phyloP scores from a whole-genome alignment of 2,888 invertebrate genomes.

The Xylocampa areola region DNA sequence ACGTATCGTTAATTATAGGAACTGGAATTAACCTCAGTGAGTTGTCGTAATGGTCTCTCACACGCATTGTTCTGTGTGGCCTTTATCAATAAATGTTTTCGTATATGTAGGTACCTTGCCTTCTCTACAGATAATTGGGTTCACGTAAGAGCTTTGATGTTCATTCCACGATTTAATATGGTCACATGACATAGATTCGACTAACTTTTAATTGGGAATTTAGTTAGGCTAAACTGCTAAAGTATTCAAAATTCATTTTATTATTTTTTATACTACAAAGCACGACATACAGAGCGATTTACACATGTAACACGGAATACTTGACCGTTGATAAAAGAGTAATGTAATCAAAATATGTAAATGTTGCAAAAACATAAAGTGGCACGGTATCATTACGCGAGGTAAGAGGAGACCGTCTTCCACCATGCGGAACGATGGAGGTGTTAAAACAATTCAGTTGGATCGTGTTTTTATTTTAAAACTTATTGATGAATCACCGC shows the following conservation, averaged over 20 bases:
- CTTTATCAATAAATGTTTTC: constrained; percentile 41
- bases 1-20: constrained; percentile 67
- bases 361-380: constrained; percentile 71
- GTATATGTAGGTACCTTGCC: constrained; percentile 26
- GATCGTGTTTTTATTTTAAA: constrained; percentile 42
- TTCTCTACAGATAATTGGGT: constrained; percentile 39
- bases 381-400: constrained; percentile 65
- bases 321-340: constrained; percentile 41
- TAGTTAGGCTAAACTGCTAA: constrained; percentile 1
- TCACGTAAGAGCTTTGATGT: constrained; percentile 30
- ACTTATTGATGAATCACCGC: constrained; percentile 33
- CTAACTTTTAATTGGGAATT: constrained; percentile 8
- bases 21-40: constrained; percentile 59
- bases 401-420: constrained; percentile 66
- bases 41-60: constrained; percentile 56
- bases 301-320: constrained; percentile 28
- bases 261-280: background rate
- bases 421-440: constrained; percentile 66
- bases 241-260: background rate
- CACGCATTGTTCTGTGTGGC: constrained; percentile 52
- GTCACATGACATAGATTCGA: constrained; percentile 34
- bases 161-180: constrained; percentile 38
- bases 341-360: constrained; percentile 64
- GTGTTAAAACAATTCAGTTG: constrained; percentile 65
- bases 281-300: background rate